A percentile compares a stretch with the other conserved stretches of the same genome.
Evolutionary conservation across 2,888 invertebrate species (phyloP).

Genomic region (Synergus gifuensis): DNA sequence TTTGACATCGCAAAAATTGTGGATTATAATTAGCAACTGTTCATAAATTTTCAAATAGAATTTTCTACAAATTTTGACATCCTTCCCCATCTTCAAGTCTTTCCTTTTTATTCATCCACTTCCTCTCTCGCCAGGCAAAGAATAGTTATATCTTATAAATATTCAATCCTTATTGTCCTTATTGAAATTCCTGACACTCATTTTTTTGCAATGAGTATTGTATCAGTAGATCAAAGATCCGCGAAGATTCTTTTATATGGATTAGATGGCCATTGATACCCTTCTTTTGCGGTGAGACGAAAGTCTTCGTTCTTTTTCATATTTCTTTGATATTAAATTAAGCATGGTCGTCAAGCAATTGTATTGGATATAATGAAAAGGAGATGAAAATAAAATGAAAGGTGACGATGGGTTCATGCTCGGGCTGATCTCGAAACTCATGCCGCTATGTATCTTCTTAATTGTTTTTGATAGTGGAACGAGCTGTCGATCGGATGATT

Average conservation of each 20-base stretch:
- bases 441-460: conserved; percentile 9
- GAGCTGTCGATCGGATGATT: conserved; percentile 33
- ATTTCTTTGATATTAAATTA: conserved; percentile 24
- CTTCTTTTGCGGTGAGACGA: not conserved
- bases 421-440: conserved; percentile 19
- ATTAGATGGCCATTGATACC: conserved; percentile 31
- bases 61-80: too few species aligned
- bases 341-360: conserved; percentile 29
- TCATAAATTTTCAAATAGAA: too few species aligned
- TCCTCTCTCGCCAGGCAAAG: too few species aligned
- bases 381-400: conserved; percentile 26
- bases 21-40: too few species aligned
- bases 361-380: conserved; percentile 31
- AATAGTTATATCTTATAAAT: not conserved
- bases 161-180: not conserved
- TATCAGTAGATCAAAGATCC: conserved; percentile 4
- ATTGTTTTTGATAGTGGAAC: conserved; percentile 18
- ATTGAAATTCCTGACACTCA: not conserved
- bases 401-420: conserved; percentile 32
- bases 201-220: not conserved
- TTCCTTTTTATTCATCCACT: too few species aligned
- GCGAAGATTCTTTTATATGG: conserved; percentile 31
- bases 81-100: too few species aligned
- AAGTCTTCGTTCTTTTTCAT: conserved; percentile 2
- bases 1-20: too few species aligned